These are phyloP conservation scores for Antedon bifida DNA, from an alignment of 35 echinoderm and acorn worm genomes.

Conservation along the genomic window DNA sequence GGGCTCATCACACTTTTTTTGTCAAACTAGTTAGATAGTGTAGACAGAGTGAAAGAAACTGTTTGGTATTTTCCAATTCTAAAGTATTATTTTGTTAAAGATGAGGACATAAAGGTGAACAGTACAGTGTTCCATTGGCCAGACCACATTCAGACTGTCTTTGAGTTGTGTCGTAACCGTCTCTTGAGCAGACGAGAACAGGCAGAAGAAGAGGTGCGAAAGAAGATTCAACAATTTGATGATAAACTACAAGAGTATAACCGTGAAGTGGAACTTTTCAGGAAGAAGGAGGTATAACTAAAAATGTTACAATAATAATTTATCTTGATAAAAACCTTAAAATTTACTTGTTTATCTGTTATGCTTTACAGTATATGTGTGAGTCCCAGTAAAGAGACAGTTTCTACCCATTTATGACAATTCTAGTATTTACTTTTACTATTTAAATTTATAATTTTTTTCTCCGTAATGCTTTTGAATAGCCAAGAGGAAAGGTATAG, in stretches of 20 bases:
- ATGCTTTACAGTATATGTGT: no score
- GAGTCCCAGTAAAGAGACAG: no score
- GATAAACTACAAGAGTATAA: conserved; percentile 92
- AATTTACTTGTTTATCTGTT: no score
- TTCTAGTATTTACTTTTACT: no score
- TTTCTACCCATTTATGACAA: no score
- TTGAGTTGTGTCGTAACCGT: conserved; percentile 74
- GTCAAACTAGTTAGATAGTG: no score
- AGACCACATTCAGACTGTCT: conserved; percentile 88
- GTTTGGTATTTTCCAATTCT: background rate
- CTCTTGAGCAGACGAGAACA: conserved; percentile 69
- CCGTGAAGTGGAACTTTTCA: conserved; percentile 84
- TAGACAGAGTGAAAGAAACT: no score
- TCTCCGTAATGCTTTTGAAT: conserved; percentile 1
- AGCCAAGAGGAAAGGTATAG: conserved; percentile 43
- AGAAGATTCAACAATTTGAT: conserved; percentile 72
- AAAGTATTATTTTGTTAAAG: conserved; percentile 10
- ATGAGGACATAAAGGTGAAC: conserved; percentile 96
- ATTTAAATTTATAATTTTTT: background rate
- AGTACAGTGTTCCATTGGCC: conserved; percentile 99
- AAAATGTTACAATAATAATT: no score
- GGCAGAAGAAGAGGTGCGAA: conserved; percentile 86
- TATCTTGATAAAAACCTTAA: no score
- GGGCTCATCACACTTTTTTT: no score
- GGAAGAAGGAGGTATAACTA: conserved; percentile 76